A percentile compares a stretch with the other conserved stretches of the same genome.
Evolutionary conservation across 2,797 vertebrate genomes (phyloP).

Genomic region (Hapalemur alaotrensis): DNA sequence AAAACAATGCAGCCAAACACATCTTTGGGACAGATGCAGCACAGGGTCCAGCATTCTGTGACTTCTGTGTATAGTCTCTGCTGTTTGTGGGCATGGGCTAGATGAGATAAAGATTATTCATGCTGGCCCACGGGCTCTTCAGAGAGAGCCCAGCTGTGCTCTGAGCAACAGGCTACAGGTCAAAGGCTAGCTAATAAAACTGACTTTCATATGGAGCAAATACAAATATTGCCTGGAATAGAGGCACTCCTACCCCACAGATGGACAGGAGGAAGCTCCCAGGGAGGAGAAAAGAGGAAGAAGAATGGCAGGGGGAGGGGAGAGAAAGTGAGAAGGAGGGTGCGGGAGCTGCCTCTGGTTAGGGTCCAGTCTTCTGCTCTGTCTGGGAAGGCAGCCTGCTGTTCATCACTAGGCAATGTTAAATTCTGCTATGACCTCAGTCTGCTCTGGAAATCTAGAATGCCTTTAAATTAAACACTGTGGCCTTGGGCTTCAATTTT

Average conservation of each 20-base stretch:
- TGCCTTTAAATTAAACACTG: neutral
- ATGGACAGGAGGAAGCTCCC: neutral
- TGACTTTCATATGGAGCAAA: neutral
- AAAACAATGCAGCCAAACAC: neutral
- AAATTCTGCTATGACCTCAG: neutral
- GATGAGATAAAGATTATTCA: neutral
- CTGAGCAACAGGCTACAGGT: neutral
- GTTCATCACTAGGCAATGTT: neutral
- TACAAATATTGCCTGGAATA: neutral
- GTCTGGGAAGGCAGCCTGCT: neutral
- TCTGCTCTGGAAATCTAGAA: neutral
- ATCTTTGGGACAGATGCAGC: neutral
- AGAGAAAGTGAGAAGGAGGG: neutral
- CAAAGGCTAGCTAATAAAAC: neutral
- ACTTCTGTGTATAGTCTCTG: neutral
- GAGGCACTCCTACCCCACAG: neutral
- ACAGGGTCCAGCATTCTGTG: neutral
- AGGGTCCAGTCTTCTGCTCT: neutral
- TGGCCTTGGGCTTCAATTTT: neutral
- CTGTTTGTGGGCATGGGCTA: neutral
- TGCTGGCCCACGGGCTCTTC: neutral
- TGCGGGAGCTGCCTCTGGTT: neutral
- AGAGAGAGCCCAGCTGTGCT: neutral
- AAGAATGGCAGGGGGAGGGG: neutral
- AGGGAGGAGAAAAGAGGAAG: neutral